Base-by-base conservation (phyloP, 2,113 vertebrate genomes). In the Solea senegalensis region DNA sequence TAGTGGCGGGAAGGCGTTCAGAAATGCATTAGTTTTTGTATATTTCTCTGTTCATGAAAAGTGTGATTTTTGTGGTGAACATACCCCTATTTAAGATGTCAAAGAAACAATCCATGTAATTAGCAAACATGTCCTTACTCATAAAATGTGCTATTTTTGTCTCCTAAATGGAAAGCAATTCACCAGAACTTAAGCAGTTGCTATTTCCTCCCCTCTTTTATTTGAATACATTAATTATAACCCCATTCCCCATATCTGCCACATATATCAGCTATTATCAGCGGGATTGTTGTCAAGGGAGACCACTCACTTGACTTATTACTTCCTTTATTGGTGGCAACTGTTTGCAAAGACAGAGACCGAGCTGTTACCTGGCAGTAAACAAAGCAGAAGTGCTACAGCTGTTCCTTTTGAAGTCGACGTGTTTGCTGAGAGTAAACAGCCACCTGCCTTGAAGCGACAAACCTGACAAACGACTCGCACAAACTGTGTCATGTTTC, bases 241-340 rank as follows among this genome's bases (percentile, higher is more conserved):
- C 58, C 26, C 51, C 15, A 0, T 40, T 51, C 55, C 53, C 57
- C 66, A 52, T 76, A 52, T 78, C 73, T 55, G 39, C 46, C 28
- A 34, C 52, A 34, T 73, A 46, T 52, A 63, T 84, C 73, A 43
- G 59, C 72, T 51, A 56, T 81, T 76, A 76, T 83, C 72, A 74
- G 64, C 8, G 28, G 69, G 67, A 61, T 34, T 16, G 54, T 67
- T 76, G 72, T 58, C 76, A 51, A 52, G 14, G 66, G 76, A 59
- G 70, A 61, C 61, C 48, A 45, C 48, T 49, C 62, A 74, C 62
- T 84, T 83, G 88, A 88, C 81, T 80, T 81, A 72, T 78, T 84
- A 66, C 89, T 89, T 89, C 80, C 78, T 86, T 81, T 84, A 86
- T 84, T 85, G 81, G 45, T 41, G 13, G 46, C 9, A 64, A 69